These are phyloP conservation scores for Amaurobius ferox DNA, from an alignment of 2,888 invertebrate species.

Conservation along the genomic window DNA sequence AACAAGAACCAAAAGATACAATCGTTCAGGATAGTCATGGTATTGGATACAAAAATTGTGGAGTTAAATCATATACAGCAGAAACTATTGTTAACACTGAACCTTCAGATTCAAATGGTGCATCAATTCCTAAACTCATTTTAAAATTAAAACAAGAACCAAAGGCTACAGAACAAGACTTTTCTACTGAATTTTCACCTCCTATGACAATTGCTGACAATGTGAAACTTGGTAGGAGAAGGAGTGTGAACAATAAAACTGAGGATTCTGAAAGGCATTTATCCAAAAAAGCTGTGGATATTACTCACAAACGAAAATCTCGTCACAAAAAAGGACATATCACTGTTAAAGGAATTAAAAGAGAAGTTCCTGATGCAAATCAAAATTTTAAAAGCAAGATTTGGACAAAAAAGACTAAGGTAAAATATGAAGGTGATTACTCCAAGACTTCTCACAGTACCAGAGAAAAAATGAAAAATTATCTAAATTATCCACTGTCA, in stretches of 20 bases:
- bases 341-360: background rate
- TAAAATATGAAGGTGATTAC: background rate
- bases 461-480: background rate
- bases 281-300: background rate
- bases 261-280: background rate
- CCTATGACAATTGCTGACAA: slow-evolving; percentile 13
- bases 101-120: background rate
- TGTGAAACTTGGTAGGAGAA: background rate
- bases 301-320: background rate
- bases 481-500: background rate
- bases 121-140: slow-evolving; percentile 1
- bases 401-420: background rate
- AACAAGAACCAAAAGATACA: too few relatives aligned
- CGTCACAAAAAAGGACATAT: background rate
- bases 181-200: background rate
- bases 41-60: too few relatives aligned
- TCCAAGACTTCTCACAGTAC: background rate
- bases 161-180: background rate
- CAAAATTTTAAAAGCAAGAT: background rate
- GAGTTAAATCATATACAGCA: background rate
- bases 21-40: too few relatives aligned
- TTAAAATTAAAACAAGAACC: slow-evolving; percentile 4
- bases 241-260: background rate
- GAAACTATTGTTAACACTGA: background rate
- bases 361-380: background rate